Evolutionary conservation across 2,888 invertebrate species (phyloP), one percentile per base, ranked within the genome.

Genomic region (Ametastegia equiseti): DNA sequence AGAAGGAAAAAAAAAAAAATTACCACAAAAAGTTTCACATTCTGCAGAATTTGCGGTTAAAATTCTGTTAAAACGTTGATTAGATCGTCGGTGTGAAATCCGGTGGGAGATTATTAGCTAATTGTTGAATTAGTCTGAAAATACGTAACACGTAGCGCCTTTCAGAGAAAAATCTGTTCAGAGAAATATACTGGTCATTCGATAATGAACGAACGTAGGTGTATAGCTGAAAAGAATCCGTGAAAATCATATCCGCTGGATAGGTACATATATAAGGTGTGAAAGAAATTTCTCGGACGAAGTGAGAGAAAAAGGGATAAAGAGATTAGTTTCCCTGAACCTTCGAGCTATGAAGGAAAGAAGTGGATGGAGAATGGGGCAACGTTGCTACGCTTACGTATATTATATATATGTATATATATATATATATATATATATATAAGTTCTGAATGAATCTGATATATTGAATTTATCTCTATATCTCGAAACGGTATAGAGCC

Each of bases 161-260:
- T 63, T 33, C 6, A 2, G 30, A n/a, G 33, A n/a, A 63, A n/a
- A 33, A 54, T 54, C 63, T 63, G 63, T 67, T 19, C 19, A 19
- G 9, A 36, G 36, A 39, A 39, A 65, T 36, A 19, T n/a, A 36
- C 36, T 6, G 39, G 39, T 65, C 9, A 39, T 65, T n/a, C 19
- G 39, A 36, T 67, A 23, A 39, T 67, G 7, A 39, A 39, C 39
- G 23, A 67, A 39, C 19, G 19, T 7, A n/a, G 30, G 39, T 67
- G 9, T n/a, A n/a, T n/a, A n/a, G n/a, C n/a, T n/a, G 57, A 67
- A 67, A 39, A 67, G 23, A 67, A 67, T 67, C 39, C n/a, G 19
- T 13, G 65, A 67, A 65, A 39, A 65, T 39, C 65, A 65, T 13
- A n/a, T 27, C 19, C n/a, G 33, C n/a, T n/a, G 9, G 47, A 15